Evolutionary conservation across 2,888 invertebrate genomes (phyloP), one percentile per base, ranked within the genome.

Genomic region (Melipona bicolor): DNA sequence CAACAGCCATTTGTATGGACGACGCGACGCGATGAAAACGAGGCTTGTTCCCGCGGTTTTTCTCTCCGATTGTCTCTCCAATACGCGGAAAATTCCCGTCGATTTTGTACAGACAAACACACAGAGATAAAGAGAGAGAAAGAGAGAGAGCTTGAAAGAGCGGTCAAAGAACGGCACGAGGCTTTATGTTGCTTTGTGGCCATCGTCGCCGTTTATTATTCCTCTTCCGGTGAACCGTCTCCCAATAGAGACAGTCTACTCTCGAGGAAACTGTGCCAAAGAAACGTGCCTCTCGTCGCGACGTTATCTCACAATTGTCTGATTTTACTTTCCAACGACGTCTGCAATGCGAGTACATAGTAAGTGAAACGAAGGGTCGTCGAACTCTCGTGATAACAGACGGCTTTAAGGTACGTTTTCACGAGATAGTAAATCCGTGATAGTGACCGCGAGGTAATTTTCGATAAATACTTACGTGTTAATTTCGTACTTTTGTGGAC

Each of bases 201-300:
- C 11, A 52, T 73, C 43, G 4, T 19, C 64, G 64, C 24, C 52
- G 74, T 65, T 74, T 64, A 54, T 65, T 65, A 64, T 52, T 74
- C 64, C 74, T 36, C 52, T 74, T 74, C 64, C 74, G 52, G 36
- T 52, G 13, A 59, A 15, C n/a, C 52, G 36, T 36, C 24, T 54
- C 19, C 36, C 64, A 54, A 74, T 43, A 36, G 64, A 43, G 24
- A 24, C 36, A 36, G 52, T 24, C 52, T 4, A n/a, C 24, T 19
- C n/a, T 62, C 32, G 54, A 61, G 64, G 5, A 74, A 64, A 65
- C 74, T 43, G 52, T 64, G 52, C 36, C 64, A 36, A 64, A 32
- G 32, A 24, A 36, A 62, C n/a, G 36, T 4, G 49, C 24, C 24
- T 24, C 49, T 36, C 27, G 54, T 27, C 62, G 72, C 62, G 11